These are phyloP conservation scores for Thereuonema tuberculata DNA, from an alignment of 1,140 invertebrate genomes.

Conservation along the genomic window DNA sequence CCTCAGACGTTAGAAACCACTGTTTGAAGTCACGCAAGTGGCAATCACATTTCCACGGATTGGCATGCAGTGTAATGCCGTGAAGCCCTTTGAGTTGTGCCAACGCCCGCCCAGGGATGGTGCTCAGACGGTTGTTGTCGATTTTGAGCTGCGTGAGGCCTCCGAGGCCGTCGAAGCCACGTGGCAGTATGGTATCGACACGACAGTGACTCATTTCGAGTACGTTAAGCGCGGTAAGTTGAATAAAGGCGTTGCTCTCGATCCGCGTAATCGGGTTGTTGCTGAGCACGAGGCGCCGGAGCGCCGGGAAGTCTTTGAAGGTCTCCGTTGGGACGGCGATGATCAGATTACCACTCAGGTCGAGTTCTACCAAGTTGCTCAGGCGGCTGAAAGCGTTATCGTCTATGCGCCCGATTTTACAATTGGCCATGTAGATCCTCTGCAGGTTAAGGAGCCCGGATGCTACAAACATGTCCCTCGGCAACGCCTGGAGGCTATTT, in stretches of 20 bases:
- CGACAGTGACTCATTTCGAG: slow-evolving; percentile 56
- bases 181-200: slow-evolving; percentile 41
- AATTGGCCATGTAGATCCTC: slow-evolving; percentile 62
- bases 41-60: slow-evolving; percentile 80
- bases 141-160: slow-evolving; percentile 58
- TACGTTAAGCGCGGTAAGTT: slow-evolving; percentile 50
- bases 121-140: slow-evolving; percentile 52
- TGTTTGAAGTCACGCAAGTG: slow-evolving; percentile 59
- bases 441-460: slow-evolving; percentile 74
- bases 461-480: slow-evolving; percentile 59
- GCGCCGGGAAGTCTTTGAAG: slow-evolving; percentile 50
- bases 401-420: slow-evolving; percentile 70
- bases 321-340: slow-evolving; percentile 50
- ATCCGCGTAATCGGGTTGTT: slow-evolving; percentile 55
- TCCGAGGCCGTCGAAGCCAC: slow-evolving; percentile 55
- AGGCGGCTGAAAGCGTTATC: slow-evolving; percentile 62
- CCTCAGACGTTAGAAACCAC: slow-evolving; percentile 49
- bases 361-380: slow-evolving; percentile 69
- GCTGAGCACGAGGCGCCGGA: slow-evolving; percentile 55
- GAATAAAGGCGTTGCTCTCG: slow-evolving; percentile 49
- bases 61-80: slow-evolving; percentile 62
- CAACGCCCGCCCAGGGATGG: slow-evolving; percentile 22
- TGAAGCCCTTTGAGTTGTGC: slow-evolving; percentile 49
- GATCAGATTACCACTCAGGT: slow-evolving; percentile 56
- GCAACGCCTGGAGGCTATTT: slow-evolving; percentile 66